Evolutionary conservation across 2,797 vertebrate species (phyloP), one percentile per base, ranked within the genome.

Genomic region (Petrocephalus schoutedeni): DNA sequence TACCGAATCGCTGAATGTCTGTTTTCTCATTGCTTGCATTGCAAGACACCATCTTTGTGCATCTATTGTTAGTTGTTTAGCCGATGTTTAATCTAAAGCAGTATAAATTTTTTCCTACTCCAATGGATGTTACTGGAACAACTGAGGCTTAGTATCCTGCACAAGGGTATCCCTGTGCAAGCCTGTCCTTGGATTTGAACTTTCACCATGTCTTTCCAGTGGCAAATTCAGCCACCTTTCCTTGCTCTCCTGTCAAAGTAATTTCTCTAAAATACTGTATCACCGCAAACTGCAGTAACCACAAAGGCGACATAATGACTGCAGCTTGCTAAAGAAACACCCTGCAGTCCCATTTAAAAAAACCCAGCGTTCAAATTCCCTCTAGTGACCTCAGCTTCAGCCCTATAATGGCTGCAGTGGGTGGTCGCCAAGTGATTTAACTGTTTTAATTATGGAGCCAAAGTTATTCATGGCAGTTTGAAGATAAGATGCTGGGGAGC

Each of bases 391-490:
- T 87, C 86, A 41, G 87, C 89, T 91, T 89, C 89, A 89, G 88
- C 88, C 88, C 87, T 87, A 86, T 86, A 45, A 23, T 56, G 64
- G 88, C 87, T 90, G 57, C 58, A 88, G 87, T 90, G 51, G 85
- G 77, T 64, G 90, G 77, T 86, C 77, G 88, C 71, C 87, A 86
- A 87, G 89, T 88, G 85, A 92, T 90, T 91, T 87, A 12, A 16
- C 89, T 41, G 59, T 88, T 57, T 87, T 88, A 88, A 77, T 67
- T 64, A 90, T 21, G 19, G 14, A 58, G 36, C 45, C 57, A 49
- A 36, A 32, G 12, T 51, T n/a, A 21, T 83, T 82, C 23, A 58
- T 4, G 32, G 58, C 51, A 58, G 71, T 80, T 9, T 9, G 54
- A 74, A 10, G 54, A 54, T 36, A 77, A 54, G 53, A 80, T 19